Percentiles rank a stretch among this genome's conserved stretches.
Evolutionary conservation across 23 tunicate species (phyloP).

Genomic region (Styela clava): DNA sequence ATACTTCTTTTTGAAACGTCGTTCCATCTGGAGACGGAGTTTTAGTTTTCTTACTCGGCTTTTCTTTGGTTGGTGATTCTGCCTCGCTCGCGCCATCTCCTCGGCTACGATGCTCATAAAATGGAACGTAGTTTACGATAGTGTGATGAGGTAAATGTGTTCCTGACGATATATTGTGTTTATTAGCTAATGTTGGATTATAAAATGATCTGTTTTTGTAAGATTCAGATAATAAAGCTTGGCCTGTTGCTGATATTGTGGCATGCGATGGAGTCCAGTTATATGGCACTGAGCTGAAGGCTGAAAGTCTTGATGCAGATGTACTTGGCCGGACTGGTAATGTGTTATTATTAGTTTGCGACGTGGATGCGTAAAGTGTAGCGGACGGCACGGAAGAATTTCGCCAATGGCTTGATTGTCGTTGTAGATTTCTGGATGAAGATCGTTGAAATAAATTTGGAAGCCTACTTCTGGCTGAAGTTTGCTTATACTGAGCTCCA

Average conservation of each 20-base stretch:
- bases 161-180: background rate
- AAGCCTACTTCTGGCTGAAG: background rate
- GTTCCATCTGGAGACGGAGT: background rate
- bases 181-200: background rate
- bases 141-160: slow-evolving; percentile 32
- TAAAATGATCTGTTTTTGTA: slow-evolving; percentile 19
- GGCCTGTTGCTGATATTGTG: slow-evolving; percentile 74
- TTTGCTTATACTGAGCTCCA: background rate
- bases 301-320: background rate
- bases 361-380: background rate
- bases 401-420: slow-evolving; percentile 9
- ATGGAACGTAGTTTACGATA: slow-evolving; percentile 65
- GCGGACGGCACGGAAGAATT: slow-evolving; percentile 1
- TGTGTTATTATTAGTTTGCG: background rate
- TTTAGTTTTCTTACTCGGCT: background rate
- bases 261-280: slow-evolving; percentile 52
- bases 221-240: slow-evolving; percentile 49
- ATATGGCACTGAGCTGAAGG: background rate
- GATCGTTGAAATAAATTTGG: slow-evolving; percentile 1
- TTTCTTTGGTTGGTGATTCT: slow-evolving; percentile 15
- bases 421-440: background rate
- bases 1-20: background rate
- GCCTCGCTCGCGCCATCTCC: slow-evolving; percentile 75
- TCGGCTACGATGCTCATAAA: slow-evolving; percentile 47
- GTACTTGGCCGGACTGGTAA: slow-evolving; percentile 4